phyloP scores from a whole-genome alignment of 2,113 vertebrate species.

The Phocoena sinus region DNA sequence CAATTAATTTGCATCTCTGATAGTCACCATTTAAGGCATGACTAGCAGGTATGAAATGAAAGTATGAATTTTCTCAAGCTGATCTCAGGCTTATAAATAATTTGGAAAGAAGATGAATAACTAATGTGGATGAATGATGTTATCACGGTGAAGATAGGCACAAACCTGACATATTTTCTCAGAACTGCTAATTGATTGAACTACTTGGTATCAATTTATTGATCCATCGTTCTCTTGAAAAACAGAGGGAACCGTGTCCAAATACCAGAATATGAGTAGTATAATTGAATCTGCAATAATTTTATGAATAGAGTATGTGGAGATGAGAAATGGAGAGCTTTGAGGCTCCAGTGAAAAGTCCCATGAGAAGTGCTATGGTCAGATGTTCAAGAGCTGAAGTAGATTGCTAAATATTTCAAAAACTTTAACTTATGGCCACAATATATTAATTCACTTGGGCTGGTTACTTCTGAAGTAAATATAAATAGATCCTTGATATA shows the following conservation, averaged over 20 bases:
- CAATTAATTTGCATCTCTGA: conserved; percentile 38
- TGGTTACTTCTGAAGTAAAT: conserved; percentile 5
- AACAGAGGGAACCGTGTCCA: not conserved
- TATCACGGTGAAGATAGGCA: not conserved
- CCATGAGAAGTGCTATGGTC: not conserved
- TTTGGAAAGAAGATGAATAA: not conserved
- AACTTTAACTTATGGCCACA: not conserved
- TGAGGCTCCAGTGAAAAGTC: not conserved
- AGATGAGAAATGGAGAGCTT: not conserved
- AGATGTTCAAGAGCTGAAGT: not conserved
- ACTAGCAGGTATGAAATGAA: conserved; percentile 37
- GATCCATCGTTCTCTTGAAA: not conserved
- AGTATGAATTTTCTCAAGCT: conserved; percentile 36
- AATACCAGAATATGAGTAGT: not conserved
- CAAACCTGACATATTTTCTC: not conserved
- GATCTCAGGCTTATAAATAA: conserved; percentile 3
- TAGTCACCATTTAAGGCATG: conserved; percentile 6
- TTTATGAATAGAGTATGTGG: not conserved
- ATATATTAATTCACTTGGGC: not conserved
- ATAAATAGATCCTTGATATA: not conserved
- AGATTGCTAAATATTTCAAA: not conserved
- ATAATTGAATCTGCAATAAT: not conserved
- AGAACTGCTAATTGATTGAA: conserved; percentile 4
- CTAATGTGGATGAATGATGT: not conserved
- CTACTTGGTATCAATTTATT: not conserved